These are phyloP conservation scores for Setophaga petechia DNA, from an alignment of 2,113 vertebrate genomes.

Conservation along the genomic window DNA sequence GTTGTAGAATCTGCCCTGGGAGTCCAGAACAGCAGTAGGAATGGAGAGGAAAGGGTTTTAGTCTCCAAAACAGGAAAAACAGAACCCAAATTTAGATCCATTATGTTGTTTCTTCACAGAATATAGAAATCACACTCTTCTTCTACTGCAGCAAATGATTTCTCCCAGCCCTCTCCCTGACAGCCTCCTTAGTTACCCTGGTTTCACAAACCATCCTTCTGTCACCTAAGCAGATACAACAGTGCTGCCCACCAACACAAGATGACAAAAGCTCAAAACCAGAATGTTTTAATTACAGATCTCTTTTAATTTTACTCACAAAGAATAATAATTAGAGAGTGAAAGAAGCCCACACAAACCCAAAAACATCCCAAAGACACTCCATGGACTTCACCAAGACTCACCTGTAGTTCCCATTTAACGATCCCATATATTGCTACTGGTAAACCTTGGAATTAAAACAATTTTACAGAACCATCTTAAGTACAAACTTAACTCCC, in stretches of 20 bases:
- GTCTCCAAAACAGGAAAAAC: background rate
- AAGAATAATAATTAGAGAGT: conserved; percentile 13
- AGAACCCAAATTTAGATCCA: background rate
- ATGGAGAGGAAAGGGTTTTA: background rate
- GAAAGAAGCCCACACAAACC: background rate
- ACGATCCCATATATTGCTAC: background rate
- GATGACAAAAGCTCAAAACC: background rate
- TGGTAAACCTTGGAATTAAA: background rate
- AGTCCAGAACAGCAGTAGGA: background rate
- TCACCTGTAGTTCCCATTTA: background rate
- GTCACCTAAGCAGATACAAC: background rate
- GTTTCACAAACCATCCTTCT: background rate
- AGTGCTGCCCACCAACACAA: background rate
- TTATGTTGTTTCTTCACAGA: background rate
- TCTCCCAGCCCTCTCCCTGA: background rate
- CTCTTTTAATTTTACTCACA: conserved; percentile 1
- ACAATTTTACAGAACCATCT: background rate
- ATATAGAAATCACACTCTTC: background rate
- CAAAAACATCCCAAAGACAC: background rate
- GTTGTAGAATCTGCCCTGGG: background rate
- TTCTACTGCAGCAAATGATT: background rate
- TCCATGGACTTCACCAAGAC: background rate
- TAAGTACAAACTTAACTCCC: background rate
- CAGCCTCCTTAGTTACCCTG: background rate
- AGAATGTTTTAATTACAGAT: conserved; percentile 32